A percentile compares a stretch with the other conserved stretches of the same genome.
Evolutionary conservation across 1,140 invertebrate species (phyloP).

Genomic region (Drosophila albomicans): DNA sequence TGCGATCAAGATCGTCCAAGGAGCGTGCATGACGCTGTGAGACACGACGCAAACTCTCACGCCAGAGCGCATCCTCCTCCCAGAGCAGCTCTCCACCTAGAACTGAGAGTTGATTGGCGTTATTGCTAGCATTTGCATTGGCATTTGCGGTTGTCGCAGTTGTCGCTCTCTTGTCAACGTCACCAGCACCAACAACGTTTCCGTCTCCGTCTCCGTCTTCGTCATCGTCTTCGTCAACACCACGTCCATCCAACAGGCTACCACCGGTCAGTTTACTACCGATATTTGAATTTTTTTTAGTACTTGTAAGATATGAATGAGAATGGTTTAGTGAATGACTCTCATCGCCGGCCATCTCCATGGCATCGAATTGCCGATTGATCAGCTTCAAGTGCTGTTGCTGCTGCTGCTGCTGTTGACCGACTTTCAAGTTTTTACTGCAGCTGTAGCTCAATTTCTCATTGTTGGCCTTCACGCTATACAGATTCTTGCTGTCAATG

Average conservation of each 20-base stretch:
- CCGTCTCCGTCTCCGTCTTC: constrained; percentile 1
- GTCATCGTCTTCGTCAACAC: constrained; percentile 37
- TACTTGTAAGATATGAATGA: constrained; percentile 74
- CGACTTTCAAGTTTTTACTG: constrained; percentile 70
- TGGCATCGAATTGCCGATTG: constrained; percentile 39
- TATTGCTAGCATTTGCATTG: constrained; percentile 50
- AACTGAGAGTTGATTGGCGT: constrained; percentile 75
- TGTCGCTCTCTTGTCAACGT: constrained; percentile 20
- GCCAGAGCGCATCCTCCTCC: constrained; percentile 93
- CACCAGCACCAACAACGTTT: constrained; percentile 26
- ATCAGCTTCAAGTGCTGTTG: constrained; percentile 63
- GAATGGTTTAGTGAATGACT: constrained; percentile 57
- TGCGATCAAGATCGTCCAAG: constrained; percentile 90
- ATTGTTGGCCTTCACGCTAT: constrained; percentile 87
- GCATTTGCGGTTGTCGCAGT: not conserved
- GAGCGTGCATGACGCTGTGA: constrained; percentile 92
- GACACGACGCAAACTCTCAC: constrained; percentile 91
- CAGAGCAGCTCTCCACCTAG: constrained; percentile 89
- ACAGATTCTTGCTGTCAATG: constrained; percentile 91
- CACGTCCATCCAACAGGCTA: constrained; percentile 59
- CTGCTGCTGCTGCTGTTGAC: constrained; percentile 47
- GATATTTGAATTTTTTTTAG: constrained; percentile 76
- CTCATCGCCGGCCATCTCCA: constrained; percentile 38
- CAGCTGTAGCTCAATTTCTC: constrained; percentile 78
- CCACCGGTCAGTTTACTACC: constrained; percentile 71